Conservation (phyloP, 2,113 vertebrate species). For the Neotragus pygmaeus region DNA sequence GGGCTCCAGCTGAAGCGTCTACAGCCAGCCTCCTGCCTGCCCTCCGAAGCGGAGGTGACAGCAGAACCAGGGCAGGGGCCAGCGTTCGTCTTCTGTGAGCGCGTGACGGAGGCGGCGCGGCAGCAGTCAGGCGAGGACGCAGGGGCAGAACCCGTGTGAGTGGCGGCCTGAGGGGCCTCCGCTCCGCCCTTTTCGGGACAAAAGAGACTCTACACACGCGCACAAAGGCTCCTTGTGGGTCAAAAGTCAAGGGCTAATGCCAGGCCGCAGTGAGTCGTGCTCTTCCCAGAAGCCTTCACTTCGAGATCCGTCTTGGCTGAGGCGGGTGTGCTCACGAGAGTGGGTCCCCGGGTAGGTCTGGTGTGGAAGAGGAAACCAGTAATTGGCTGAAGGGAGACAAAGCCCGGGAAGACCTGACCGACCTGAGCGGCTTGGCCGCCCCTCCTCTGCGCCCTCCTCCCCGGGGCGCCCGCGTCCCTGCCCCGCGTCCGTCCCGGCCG, state of each 20-base stretch:
- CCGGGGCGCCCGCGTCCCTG: neutral
- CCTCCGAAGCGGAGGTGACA: rapidly evolving
- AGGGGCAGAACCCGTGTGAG: neutral
- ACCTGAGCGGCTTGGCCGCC: rapidly evolving
- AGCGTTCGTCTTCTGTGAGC: rapidly evolving
- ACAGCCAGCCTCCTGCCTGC: neutral
- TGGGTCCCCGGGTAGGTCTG: neutral
- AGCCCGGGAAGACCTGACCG: rapidly evolving
- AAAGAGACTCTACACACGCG: rapidly evolving
- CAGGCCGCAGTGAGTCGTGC: neutral
- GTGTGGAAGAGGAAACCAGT: neutral
- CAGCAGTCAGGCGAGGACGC: neutral
- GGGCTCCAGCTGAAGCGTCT: neutral
- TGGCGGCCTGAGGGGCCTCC: neutral
- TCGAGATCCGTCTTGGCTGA: neutral
- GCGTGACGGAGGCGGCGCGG: rapidly evolving
- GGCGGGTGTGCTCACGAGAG: neutral
- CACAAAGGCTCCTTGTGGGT: neutral
- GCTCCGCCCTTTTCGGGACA: rapidly evolving
- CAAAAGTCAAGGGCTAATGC: neutral
- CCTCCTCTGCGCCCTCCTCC: neutral
- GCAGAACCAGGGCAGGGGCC: neutral
- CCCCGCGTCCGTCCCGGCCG: rapidly evolving
- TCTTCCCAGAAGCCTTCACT: neutral
- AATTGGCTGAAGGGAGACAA: neutral